These are phyloP conservation scores for Astropecten irregularis DNA, from an alignment of 53 echinoderm and acorn worm species.

Conservation along the genomic window DNA sequence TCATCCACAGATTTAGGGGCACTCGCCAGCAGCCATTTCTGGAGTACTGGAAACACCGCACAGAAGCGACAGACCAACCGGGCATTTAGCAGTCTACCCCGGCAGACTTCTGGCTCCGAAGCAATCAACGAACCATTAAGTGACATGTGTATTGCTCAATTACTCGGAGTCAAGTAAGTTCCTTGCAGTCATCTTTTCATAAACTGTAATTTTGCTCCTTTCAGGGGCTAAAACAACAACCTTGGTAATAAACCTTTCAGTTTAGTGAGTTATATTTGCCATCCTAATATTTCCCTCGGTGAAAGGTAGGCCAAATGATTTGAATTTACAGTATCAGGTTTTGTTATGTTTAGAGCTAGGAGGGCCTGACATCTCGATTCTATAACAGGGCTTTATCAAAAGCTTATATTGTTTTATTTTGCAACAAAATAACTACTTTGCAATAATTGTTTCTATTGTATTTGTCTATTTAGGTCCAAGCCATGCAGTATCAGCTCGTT, in stretches of 20 bases:
- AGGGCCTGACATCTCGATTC: no score
- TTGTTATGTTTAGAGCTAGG: no score
- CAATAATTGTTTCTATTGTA: not conserved
- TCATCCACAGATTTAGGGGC: conserved; percentile 33
- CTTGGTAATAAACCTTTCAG: no score
- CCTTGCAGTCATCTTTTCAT: not conserved
- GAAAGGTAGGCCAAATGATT: no score
- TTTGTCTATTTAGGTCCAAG: not conserved
- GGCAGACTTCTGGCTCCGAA: not conserved
- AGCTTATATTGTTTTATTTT: no score
- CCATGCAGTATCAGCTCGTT: conserved; percentile 34
- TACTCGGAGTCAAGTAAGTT: conserved; percentile 30
- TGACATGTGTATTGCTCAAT: conserved; percentile 41
- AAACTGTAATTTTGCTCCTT: no score
- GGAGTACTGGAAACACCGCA: not conserved
- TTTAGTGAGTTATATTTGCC: no score
- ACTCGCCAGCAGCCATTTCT: not conserved
- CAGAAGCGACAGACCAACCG: conserved; percentile 1
- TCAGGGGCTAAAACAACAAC: no score
- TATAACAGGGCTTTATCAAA: no score
- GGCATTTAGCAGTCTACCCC: not conserved
- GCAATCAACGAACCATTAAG: conserved; percentile 35
- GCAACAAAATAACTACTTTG: not conserved
- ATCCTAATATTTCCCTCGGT: no score
- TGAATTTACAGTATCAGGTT: no score